Percentiles rank a stretch among this genome's conserved stretches.
phyloP scores from a whole-genome alignment of 1,140 invertebrate species.

The Brachionus plicatilis region DNA sequence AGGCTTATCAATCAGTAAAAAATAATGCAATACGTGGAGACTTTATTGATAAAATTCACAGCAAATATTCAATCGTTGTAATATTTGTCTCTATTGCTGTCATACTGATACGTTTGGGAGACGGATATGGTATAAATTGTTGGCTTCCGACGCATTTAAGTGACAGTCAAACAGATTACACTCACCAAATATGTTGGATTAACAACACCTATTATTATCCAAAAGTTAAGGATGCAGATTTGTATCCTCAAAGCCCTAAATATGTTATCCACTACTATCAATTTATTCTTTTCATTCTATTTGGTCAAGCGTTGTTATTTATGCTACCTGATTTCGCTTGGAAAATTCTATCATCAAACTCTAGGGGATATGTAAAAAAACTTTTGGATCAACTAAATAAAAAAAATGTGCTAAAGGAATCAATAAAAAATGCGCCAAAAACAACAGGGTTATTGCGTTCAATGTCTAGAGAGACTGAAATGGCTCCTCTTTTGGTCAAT shows the following conservation, averaged over 20 bases:
- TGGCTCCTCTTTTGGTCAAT: not conserved
- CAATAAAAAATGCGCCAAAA: not conserved
- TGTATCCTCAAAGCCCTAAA: slow-evolving; percentile 10
- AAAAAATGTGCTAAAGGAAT: not conserved
- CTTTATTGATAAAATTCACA: slow-evolving; percentile 31
- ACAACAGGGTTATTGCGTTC: not conserved
- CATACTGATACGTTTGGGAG: not conserved
- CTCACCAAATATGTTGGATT: slow-evolving; percentile 32
- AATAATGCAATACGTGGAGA: slow-evolving; percentile 26
- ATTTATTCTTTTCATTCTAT: slow-evolving; percentile 52
- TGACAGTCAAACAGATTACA: slow-evolving; percentile 6
- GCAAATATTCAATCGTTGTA: slow-evolving; percentile 19
- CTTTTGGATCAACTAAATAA: slow-evolving; percentile 33
- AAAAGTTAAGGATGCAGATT: not conserved
- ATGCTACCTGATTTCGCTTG: slow-evolving; percentile 49
- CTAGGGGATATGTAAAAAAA: slow-evolving; percentile 16
- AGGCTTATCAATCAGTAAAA: slow-evolving; percentile 16
- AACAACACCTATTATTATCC: slow-evolving; percentile 40
- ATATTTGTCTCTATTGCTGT: not conserved
- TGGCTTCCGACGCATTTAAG: slow-evolving; percentile 39
- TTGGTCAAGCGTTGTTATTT: slow-evolving; percentile 52
- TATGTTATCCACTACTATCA: slow-evolving; percentile 49
- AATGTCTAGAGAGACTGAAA: not conserved
- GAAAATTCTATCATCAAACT: slow-evolving; percentile 34
- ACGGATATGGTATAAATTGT: slow-evolving; percentile 30